phyloP scores from a whole-genome alignment of 1,140 invertebrate species.

The Varroa destructor region DNA sequence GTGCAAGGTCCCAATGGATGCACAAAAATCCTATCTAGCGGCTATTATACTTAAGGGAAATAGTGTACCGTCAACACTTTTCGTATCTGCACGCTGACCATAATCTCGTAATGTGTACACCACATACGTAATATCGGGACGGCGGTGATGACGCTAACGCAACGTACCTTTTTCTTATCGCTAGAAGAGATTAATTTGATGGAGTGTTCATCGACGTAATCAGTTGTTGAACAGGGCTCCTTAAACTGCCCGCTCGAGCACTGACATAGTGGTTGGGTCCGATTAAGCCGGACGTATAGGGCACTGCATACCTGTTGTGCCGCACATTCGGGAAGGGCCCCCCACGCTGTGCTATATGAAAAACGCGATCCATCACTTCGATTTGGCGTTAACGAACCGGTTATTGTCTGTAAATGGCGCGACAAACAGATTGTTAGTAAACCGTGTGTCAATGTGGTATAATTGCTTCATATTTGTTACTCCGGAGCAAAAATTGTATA shows the following conservation, averaged over 20 bases:
- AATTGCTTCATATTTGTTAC: too few species aligned
- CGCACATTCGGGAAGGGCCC: constrained; percentile 13
- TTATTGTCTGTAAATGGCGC: neutral
- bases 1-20: too few species aligned
- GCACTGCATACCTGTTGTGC: constrained; percentile 67
- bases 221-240: constrained; percentile 66
- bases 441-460: too few species aligned
- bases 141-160: too few species aligned
- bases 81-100: too few species aligned
- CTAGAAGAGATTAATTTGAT: constrained; percentile 53
- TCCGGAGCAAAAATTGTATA: too few species aligned
- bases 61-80: too few species aligned
- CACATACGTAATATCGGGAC: too few species aligned
- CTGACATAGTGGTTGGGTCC: constrained; percentile 77
- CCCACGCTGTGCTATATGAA: constrained; percentile 20
- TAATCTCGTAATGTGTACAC: too few species aligned
- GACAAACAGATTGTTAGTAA: too few species aligned
- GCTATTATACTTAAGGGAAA: too few species aligned
- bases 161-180: constrained; percentile 33
- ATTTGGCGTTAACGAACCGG: constrained; percentile 4
- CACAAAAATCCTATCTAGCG: too few species aligned
- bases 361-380: constrained; percentile 15
- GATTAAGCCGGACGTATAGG: constrained; percentile 75
- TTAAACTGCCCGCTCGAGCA: constrained; percentile 62
- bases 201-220: constrained; percentile 76